These are phyloP conservation scores for Smutsia gigantea DNA, from an alignment of 2,797 vertebrate species.

Conservation along the genomic window DNA sequence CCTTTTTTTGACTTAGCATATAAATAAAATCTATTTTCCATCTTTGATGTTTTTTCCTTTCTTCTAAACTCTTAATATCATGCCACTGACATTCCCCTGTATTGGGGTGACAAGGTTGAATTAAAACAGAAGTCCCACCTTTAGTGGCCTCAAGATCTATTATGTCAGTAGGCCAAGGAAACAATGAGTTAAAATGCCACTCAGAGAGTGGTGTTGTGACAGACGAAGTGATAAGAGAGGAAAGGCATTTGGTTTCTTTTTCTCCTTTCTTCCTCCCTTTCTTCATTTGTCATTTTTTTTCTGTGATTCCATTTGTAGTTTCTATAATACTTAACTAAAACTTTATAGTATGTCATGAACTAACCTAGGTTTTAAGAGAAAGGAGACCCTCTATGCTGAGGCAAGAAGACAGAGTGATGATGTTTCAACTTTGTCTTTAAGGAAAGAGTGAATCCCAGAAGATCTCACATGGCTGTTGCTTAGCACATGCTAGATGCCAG, in stretches of 20 bases:
- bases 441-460: not conserved
- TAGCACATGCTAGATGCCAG: rapidly evolving
- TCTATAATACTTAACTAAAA: not conserved
- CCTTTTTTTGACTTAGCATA: not conserved
- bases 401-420: not conserved
- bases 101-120: not conserved
- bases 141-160: not conserved
- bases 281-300: not conserved
- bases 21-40: not conserved
- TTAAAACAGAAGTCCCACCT: not conserved
- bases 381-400: not conserved
- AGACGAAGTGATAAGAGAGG: not conserved
- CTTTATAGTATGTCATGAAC: not conserved
- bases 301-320: not conserved
- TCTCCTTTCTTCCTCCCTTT: not conserved
- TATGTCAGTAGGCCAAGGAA: not conserved
- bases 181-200: not conserved
- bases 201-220: not conserved
- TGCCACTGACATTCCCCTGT: not conserved
- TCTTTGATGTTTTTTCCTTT: not conserved
- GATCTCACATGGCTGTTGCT: not conserved
- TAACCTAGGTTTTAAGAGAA: not conserved
- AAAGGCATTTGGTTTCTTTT: not conserved
- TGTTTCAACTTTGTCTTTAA: not conserved
- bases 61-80: not conserved